Percentiles rank a stretch among this genome's conserved stretches.
These are phyloP conservation scores for Cnemophilus loriae DNA, from an alignment of 2,113 vertebrate species.

Conservation along the genomic window DNA sequence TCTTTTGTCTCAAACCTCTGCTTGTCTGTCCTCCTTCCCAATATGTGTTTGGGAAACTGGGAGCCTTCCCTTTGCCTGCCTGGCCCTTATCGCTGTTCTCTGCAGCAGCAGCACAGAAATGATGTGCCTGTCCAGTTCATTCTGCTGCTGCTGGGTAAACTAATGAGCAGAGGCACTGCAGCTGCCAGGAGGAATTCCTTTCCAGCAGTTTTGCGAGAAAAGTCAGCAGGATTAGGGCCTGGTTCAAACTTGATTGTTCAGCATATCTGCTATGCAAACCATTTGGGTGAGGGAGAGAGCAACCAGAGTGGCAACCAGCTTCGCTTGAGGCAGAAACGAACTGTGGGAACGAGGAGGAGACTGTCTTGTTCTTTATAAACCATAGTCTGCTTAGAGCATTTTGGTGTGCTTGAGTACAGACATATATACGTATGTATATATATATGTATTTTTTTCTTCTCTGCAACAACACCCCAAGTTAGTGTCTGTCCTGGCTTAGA, in stretches of 20 bases:
- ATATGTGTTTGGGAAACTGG: accelerated
- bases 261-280: constrained; percentile 64
- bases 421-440: neutral
- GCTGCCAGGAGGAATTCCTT: constrained; percentile 66
- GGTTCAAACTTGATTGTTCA: constrained; percentile 64
- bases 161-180: constrained; percentile 49
- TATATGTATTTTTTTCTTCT: neutral
- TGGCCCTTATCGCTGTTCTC: neutral
- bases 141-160: constrained; percentile 32
- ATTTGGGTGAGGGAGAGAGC: constrained; percentile 54
- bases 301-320: constrained; percentile 57
- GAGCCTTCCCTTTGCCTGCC: neutral
- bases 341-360: constrained; percentile 58
- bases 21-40: neutral
- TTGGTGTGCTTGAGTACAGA: neutral
- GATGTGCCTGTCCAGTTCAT: constrained; percentile 28
- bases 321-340: constrained; percentile 40
- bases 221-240: constrained; percentile 65
- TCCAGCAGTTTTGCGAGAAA: constrained; percentile 54
- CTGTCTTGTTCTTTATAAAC: constrained; percentile 9
- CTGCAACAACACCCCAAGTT: neutral
- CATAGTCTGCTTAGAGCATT: neutral
- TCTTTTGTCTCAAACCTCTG: neutral
- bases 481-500: neutral
- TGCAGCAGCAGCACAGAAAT: neutral